Evolutionary conservation across 2,113 vertebrate species (phyloP).

Genomic region (Lophura nycthemera): DNA sequence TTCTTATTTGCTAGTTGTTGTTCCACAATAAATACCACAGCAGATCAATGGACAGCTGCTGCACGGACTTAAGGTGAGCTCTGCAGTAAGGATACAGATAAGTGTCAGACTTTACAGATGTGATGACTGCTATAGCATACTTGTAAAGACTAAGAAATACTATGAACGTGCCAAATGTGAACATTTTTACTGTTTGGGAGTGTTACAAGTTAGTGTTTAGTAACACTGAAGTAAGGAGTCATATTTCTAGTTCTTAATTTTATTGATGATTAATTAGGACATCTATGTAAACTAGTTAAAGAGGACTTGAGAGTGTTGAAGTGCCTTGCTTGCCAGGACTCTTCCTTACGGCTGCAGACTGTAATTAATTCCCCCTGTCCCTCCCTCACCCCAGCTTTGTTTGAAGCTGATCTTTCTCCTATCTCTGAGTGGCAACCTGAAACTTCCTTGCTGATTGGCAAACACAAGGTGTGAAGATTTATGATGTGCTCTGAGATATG

Average conservation of each 20-base stretch:
- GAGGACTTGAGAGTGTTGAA: neutral
- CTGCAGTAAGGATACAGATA: neutral
- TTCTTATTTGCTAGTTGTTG: neutral
- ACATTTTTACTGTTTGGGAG: neutral
- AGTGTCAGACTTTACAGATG: neutral
- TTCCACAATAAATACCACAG: neutral
- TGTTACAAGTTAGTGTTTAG: neutral
- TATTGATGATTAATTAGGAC: neutral
- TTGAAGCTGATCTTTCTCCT: conserved; percentile 54
- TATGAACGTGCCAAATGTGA: neutral
- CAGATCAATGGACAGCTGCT: neutral
- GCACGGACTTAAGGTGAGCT: neutral
- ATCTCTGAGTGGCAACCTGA: conserved; percentile 34
- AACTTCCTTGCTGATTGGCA: conserved; percentile 44
- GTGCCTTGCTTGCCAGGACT: neutral
- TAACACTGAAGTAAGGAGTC: neutral
- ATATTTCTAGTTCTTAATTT: neutral
- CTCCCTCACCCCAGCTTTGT: conserved; percentile 1
- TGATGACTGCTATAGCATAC: neutral
- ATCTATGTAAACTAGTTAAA: neutral
- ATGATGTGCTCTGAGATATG: neutral
- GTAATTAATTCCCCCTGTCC: neutral
- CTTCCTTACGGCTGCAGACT: conserved; percentile 6
- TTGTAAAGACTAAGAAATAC: neutral
- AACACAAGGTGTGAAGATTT: neutral